A percentile compares a stretch with the other conserved stretches of the same genome.
phyloP scores from a whole-genome alignment of 2,888 invertebrate genomes.

The Xestia ashworthii region DNA sequence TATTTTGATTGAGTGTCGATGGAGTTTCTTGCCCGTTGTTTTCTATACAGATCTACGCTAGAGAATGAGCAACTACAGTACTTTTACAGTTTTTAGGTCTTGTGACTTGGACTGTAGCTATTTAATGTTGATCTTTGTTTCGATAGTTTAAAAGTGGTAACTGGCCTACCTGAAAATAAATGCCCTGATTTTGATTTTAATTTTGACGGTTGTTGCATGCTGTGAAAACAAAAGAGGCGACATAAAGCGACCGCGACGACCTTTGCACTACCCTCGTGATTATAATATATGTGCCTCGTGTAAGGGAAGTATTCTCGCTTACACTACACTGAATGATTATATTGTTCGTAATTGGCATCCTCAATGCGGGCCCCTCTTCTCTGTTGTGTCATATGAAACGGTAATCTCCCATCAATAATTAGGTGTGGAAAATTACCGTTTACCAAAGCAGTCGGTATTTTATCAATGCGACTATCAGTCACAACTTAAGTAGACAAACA shows the following conservation, averaged over 20 bases:
- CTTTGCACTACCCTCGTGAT: neutral
- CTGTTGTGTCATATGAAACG: neutral
- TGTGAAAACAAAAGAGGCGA: neutral
- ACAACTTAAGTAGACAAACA: neutral
- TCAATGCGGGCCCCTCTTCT: neutral
- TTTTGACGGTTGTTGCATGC: no score
- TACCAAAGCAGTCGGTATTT: neutral
- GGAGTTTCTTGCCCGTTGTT: no score
- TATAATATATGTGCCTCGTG: no score
- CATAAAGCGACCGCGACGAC: neutral
- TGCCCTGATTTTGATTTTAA: no score
- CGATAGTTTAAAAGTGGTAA: no score
- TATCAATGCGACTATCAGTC: slow-evolving; percentile 1
- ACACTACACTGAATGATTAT: neutral
- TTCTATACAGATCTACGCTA: no score
- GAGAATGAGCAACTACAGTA: no score
- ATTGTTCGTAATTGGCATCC: neutral
- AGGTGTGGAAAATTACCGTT: neutral
- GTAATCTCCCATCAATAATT: neutral
- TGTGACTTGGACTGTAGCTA: no score
- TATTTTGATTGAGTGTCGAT: no score
- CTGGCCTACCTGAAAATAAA: no score
- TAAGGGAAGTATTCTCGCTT: neutral
- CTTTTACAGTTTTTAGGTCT: no score
- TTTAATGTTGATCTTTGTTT: no score